Conservation (phyloP, 2,888 invertebrate species). For the Andrena marginata region DNA sequence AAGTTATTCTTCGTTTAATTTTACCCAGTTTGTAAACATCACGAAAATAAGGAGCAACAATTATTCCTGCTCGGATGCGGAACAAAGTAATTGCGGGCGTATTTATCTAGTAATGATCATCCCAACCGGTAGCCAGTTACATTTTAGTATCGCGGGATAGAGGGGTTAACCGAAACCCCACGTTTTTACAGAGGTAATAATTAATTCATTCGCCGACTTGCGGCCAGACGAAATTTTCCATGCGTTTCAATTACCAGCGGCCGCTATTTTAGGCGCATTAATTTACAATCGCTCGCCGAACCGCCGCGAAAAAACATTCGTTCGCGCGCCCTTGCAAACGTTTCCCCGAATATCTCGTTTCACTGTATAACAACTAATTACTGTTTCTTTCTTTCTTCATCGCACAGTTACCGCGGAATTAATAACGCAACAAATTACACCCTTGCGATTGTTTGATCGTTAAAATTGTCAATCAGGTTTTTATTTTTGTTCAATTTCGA, state of each 20-base stretch:
- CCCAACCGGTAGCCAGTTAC: constrained; percentile 7
- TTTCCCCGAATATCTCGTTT: background rate
- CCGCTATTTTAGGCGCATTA: constrained; percentile 48
- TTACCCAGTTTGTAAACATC: background rate
- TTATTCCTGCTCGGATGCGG: constrained; percentile 6
- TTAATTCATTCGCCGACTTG: constrained; percentile 46
- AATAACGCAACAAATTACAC: background rate
- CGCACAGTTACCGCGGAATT: too few relatives aligned
- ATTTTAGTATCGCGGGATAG: constrained; percentile 11
- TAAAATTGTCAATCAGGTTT: background rate
- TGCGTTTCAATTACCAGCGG: constrained; percentile 48
- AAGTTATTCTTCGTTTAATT: background rate
- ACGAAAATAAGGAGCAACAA: background rate
- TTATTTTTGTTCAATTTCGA: background rate
- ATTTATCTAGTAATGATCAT: constrained; percentile 43
- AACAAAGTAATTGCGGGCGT: constrained; percentile 21
- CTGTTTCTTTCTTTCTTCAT: background rate
- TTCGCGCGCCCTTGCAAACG: background rate
- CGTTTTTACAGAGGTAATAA: constrained; percentile 48
- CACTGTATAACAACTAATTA: constrained; percentile 6
- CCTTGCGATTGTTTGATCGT: background rate
- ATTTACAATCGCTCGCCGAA: constrained; percentile 43
- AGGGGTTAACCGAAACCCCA: constrained; percentile 11
- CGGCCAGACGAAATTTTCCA: constrained; percentile 49
- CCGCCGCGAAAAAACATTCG: constrained; percentile 13